Conservation (phyloP, 2,888 invertebrate genomes). For the Barypeithes pellucidus region DNA sequence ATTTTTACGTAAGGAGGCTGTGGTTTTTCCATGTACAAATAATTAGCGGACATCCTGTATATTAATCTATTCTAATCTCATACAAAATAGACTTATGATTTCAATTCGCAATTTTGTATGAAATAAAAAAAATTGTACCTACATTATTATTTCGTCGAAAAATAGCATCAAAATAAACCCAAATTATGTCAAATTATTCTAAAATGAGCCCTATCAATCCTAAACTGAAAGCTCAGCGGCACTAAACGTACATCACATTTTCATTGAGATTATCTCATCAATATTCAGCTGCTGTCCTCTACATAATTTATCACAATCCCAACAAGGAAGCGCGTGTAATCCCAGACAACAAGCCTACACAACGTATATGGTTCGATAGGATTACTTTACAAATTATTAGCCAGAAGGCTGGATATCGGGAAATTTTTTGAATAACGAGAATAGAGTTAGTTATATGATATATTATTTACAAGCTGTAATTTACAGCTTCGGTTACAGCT, state of each 20-base stretch:
- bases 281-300: constrained; percentile 54
- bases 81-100: too few relatives aligned
- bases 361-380: constrained; percentile 36
- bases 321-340: constrained; percentile 52
- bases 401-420: not conserved
- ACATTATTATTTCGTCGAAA: not conserved
- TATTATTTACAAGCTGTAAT: too few relatives aligned
- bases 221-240: constrained; percentile 33
- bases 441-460: too few relatives aligned
- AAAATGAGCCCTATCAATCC: constrained; percentile 29
- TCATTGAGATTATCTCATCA: constrained; percentile 55
- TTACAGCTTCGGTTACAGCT: too few relatives aligned
- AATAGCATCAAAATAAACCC: too few relatives aligned
- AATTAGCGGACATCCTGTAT: too few relatives aligned
- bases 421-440: too few relatives aligned
- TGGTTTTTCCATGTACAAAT: too few relatives aligned
- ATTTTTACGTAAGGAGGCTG: too few relatives aligned
- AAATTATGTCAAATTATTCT: constrained; percentile 30
- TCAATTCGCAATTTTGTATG: too few relatives aligned
- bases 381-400: constrained; percentile 41
- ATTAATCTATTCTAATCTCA: too few relatives aligned
- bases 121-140: too few relatives aligned
- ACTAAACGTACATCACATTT: constrained; percentile 50
- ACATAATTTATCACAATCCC: constrained; percentile 55
- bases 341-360: constrained; percentile 52